Evolutionary conservation across 1,140 invertebrate genomes (phyloP), one percentile per base, ranked within the genome.

Genomic region (Coboldia fuscipes): DNA sequence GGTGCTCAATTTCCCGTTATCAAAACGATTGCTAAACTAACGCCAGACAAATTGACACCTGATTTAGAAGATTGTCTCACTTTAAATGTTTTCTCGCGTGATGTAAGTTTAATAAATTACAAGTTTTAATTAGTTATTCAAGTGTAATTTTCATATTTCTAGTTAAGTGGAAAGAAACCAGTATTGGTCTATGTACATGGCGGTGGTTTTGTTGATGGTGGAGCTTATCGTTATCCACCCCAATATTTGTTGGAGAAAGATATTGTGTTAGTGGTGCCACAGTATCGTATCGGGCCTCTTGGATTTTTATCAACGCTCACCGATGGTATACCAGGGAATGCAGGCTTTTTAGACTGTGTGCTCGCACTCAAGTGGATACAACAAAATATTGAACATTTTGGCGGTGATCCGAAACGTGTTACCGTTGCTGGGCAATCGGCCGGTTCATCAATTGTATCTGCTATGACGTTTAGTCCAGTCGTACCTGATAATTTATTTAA

Each of bases 301-400:
- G 62, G 62, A 3, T 71, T 65, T 40, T 40, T 71, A 13, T 65
- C 63, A 28, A 63, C 61, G 1, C 58, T 58, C n/a, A 58, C 58
- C 35, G 44, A 54, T 1, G 47, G 45, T 40, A 63, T 65, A 6
- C 71, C 72, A 1, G 76, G 75, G n/a, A 80, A 80, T 51, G 62
- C 62, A 8, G 75, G 70, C 0, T 48, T 80, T 8, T 65, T 62
- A 17, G 75, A 78, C 43, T 63, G 68, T 30, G 49, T 72, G 7
- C 52, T 70, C 39, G 68, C 72, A 1, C 48, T 72, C 15, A 44
- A 59, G 40, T 72, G 68, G 68, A 62, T 78, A 24, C 58, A 66
- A 41, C 43, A 60, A 17, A 72, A 80, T 48, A 75, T 75, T 21
- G 41, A 54, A 7, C 42, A 48, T 24, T 80, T 80, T 39, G 73